Evolutionary conservation across 2,888 invertebrate genomes (phyloP), one percentile per base, ranked within the genome.

Genomic region (Catocala sponsa): DNA sequence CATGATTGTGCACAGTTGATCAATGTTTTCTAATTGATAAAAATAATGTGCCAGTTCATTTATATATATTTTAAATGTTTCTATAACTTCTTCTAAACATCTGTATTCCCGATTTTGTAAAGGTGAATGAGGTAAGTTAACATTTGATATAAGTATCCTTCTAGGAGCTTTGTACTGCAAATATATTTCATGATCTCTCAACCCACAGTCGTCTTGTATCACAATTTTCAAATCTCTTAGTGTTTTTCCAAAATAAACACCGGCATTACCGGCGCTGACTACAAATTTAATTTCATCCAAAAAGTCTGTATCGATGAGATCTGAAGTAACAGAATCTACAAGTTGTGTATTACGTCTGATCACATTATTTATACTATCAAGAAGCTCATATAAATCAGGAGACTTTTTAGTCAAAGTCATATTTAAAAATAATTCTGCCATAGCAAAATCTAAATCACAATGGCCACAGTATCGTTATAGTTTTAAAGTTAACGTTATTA

Each of bases 171-270:
- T 77, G 64, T 89, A 92, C 15, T 76, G 68, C 57, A 93, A 64
- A 68, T 78, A 83, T 54, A 92, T 68, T 60, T 89, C 84, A 77
- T 92, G 91, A 63, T 84, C 70, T 71, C 90, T 84, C 4, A 74
- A 49, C 55, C 65, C 72, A 51, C 80, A 75, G 48, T 83, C 80
- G 48, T 88, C 84, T 63, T 83, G 80, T 25, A 92, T 68, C 10
- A 85, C 68, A 66, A 88, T 84, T 78, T 89, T 91, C 0, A 94
- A 57, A 35, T 91, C 84, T 65, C 82, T 82, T 54, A 94, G 69
- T n/a, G 87, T 83, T 80, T 83, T 88, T 0, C 92, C 91, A 78
- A 94, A 91, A 73, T 80, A 87, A 52, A 92, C 47, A 46, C 65
- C 55, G 32, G 80, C 68, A 63, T 73, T 72, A 33, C 67, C 78